Base-by-base conservation (phyloP, 2,888 invertebrate genomes). In the Aspidapion aeneum region DNA sequence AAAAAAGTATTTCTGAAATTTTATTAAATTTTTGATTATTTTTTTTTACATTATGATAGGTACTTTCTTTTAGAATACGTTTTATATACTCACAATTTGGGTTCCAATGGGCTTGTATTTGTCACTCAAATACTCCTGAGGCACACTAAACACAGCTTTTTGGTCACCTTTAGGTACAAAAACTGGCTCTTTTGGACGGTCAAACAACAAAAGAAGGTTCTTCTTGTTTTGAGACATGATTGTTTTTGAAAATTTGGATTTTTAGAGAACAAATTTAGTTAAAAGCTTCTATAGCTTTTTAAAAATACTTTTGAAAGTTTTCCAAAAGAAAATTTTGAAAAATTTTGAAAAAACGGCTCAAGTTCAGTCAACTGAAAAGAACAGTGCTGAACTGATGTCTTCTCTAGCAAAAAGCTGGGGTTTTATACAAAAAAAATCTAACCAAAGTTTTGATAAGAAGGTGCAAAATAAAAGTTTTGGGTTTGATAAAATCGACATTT, bases 161-260 rank as follows among this genome's bases (percentile, higher is more conserved):
- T 87, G 85, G 16, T 86, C 85, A 1, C 90, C 90, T 79, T 91
- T 93, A 68, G 87, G 87, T 81, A 90, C 86, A 79, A 91, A 91
- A 63, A 88, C 85, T 0, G 91, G 91, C 79, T 92, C 91, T 66
- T 85, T 83, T 9, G 91, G 91, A 50, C 91, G 86, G 74, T 91
- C 89, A 80, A 89, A 90, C 69, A 92, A 83, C 72, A 87, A 78
- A 70, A 88, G 78, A 12, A 90, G 77, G 72, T 87, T 83, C n/a
- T 82, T 77, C 72, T 67, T 67, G 35, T 35, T 35, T 22, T 63
- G 61, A 16, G 65, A 12, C 67, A 67, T 67, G n/a, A n/a, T n/a
- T n/a, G n/a, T n/a, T n/a, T n/a, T n/a, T n/a, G n/a, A n/a, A n/a
- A n/a, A n/a, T n/a, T n/a, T n/a, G n/a, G n/a, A n/a, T n/a, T n/a